Base-by-base conservation (phyloP, 1,140 invertebrate genomes). In the Drosophila tristis region DNA sequence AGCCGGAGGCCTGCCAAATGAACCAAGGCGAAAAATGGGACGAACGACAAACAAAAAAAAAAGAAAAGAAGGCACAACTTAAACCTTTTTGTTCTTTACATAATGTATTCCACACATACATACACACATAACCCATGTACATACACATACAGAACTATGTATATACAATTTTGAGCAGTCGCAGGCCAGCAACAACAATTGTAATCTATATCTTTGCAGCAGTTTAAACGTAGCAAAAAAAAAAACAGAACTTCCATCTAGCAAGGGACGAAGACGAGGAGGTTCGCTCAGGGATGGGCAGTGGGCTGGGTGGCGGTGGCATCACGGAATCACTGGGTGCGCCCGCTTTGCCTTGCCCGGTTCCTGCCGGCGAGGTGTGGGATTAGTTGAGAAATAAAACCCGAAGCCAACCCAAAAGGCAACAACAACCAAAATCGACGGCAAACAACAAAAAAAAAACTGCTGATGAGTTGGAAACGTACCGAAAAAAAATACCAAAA, bases 351-450 rank as follows among this genome's bases (percentile, higher is more conserved):
- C 25, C 57, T 13, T 29, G 7, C n/a, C 20, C 54, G 35, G 39
- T 35, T 39, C 29, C 25, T 11, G 55, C 35, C 35, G 31, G 48
- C 50, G 47, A 76, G 74, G 73, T 77, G 74, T 76, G 74, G 74
- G 74, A 77, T 77, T 77, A 77, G 74, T 77, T 77, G 57, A 76
- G 74, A 77, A 77, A 77, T 76, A 77, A 77, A 77, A 76, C 74
- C 73, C 73, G 45, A 77, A 75, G 72, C 61, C 72, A 75, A 74
- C 71, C 72, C 72, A 75, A 53, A 63, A 74, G 55, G 6, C 61
- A 59, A 55, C 31, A 54, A 39, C 54, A 56, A 48, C 44, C 47
- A 54, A 20, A 45, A 47, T 64, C 55, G 61, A 59, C 51, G 60
- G 29, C 39, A 42, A 74, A 58, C 2, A 42, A 60, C 1, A 42